A percentile compares a stretch with the other conserved stretches of the same genome.
Evolutionary conservation across 2,888 invertebrate species (phyloP).

Genomic region (Machimus rusticus): DNA sequence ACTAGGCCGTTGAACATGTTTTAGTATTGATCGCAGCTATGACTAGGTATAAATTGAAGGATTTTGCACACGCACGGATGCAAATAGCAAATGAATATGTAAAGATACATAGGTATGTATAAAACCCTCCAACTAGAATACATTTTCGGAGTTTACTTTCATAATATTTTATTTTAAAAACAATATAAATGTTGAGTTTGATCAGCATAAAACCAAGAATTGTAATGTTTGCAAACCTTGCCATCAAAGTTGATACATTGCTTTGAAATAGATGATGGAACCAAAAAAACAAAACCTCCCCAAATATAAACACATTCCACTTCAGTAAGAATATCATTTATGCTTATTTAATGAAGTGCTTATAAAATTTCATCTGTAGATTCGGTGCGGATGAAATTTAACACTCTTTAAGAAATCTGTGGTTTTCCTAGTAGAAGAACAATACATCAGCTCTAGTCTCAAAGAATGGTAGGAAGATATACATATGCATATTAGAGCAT

Average conservation of each 20-base stretch:
- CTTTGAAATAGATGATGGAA: background rate
- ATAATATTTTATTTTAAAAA: too few relatives aligned
- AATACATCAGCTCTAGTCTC: background rate
- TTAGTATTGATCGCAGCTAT: background rate
- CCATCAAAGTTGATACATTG: background rate
- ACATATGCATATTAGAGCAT: background rate
- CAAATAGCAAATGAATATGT: background rate
- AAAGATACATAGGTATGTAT: too few relatives aligned
- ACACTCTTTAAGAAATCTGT: background rate
- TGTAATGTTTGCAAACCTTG: background rate
- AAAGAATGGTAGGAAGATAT: background rate
- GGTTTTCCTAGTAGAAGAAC: background rate
- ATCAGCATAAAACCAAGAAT: background rate
- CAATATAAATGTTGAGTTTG: background rate
- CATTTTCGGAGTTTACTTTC: background rate
- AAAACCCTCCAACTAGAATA: background rate
- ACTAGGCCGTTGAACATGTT: background rate
- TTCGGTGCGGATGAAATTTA: background rate
- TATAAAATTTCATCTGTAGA: background rate
- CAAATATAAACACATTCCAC: background rate
- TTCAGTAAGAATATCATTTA: background rate
- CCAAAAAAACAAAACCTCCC: background rate
- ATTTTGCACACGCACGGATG: background rate
- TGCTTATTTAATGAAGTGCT: background rate
- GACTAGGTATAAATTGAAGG: background rate